Evolutionary conservation across 30 jellyfish, hydroid and myxozoan species (phyloP).

Genomic region (Cassiopea andromeda): DNA sequence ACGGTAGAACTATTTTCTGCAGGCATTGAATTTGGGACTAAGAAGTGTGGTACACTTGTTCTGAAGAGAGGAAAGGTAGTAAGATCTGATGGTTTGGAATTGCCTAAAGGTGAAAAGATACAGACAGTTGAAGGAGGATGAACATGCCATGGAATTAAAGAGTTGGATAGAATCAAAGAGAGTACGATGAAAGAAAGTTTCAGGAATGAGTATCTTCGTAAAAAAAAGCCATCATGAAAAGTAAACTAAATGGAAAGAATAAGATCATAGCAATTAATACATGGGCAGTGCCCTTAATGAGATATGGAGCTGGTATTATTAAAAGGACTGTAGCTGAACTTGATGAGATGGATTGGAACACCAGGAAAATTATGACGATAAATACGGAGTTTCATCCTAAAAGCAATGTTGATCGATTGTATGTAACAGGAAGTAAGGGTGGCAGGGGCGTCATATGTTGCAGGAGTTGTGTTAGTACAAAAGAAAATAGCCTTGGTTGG

Average conservation of each 20-base stretch:
- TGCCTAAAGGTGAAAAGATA: conserved; percentile 33
- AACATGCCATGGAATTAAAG: conserved; percentile 42
- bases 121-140: conserved; percentile 21
- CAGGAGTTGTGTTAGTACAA: not conserved
- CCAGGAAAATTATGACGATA: conserved; percentile 31
- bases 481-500: conserved; percentile 44
- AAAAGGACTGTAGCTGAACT: conserved; percentile 8
- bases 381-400: not conserved
- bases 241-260: conserved; percentile 5
- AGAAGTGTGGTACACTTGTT: conserved; percentile 36
- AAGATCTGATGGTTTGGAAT: conserved; percentile 31
- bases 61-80: conserved; percentile 48
- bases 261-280: conserved; percentile 2
- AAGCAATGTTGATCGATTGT: conserved; percentile 18
- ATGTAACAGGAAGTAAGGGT: conserved; percentile 13
- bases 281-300: conserved; percentile 18
- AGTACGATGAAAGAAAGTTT: conserved; percentile 10
- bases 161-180: conserved; percentile 15
- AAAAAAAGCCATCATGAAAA: conserved; percentile 8
- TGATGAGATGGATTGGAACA: not conserved
- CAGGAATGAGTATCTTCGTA: conserved; percentile 30
- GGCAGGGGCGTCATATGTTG: conserved; percentile 37
- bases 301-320: conserved; percentile 18
- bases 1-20: not conserved
- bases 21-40: conserved; percentile 37